Base-by-base conservation (phyloP, 1,140 invertebrate species). In the Drosophila lacertosa region DNA sequence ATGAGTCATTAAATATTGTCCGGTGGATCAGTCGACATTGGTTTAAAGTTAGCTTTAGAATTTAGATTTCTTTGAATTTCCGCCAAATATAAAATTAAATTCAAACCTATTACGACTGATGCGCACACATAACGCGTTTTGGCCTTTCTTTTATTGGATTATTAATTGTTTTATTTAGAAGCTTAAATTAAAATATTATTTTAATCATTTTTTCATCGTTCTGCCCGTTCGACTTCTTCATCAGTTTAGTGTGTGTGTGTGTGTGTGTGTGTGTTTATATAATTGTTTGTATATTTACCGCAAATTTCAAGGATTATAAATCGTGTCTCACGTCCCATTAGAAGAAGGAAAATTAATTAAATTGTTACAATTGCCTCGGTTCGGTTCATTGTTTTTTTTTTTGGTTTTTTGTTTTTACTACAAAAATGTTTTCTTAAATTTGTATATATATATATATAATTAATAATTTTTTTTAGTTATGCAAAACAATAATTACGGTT, bases 171-270 rank as follows among this genome's bases (percentile, higher is more conserved):
- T 86, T 86, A 88, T 88, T 88, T 88, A 74, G 82, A 88, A 88
- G 82, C 82, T 88, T 88, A 88, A 88, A 88, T 68, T 88, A 88
- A 88, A 82, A 77, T 88, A 80, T 86, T 86, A 84, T 80, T 86
- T 86, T 77, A 86, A 79, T 84, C 73, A 76, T 84, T 53, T 47
- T 71, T 74, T 82, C 70, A 82, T 84, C 80, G 39, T 64, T 81
- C 82, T 80, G 60, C 51, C 59, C 68, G 47, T 78, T 64, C 81
- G 75, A 71, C 55, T 86, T 80, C 40, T 59, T 62, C 77, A 76
- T 80, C 77, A 77, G 79, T 77, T 83, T 81, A 83, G 78, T 81
- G 53, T 76, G 15, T 67, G 54, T 82, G 35, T 69, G 20, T 72
- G 39, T 62, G 50, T 48, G 44, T 50, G 33, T 39, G 66, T 55